These are phyloP conservation scores for Pelodiscus sinensis DNA, from an alignment of 2,113 vertebrate species.

Conservation along the genomic window DNA sequence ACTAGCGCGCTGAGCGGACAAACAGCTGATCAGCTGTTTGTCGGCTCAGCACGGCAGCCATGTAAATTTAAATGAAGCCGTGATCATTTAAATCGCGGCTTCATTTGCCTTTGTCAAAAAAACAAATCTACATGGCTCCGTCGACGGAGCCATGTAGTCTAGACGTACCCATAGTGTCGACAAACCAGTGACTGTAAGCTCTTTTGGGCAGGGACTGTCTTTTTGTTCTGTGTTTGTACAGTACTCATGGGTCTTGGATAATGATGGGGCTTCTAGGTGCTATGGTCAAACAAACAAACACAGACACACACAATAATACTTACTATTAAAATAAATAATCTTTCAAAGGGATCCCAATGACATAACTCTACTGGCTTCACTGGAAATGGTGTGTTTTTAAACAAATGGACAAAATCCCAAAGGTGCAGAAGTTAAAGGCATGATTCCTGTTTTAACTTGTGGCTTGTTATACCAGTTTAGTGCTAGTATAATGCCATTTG, in stretches of 20 bases:
- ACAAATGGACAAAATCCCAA: conserved; percentile 34
- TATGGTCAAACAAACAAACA: neutral
- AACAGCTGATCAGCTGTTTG: too few species aligned
- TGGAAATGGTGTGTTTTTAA: conserved; percentile 18
- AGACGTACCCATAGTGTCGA: too few species aligned
- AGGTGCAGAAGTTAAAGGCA: conserved; percentile 13
- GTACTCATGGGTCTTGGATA: neutral
- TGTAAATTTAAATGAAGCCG: too few species aligned
- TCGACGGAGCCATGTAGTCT: too few species aligned
- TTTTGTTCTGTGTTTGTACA: neutral
- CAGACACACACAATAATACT: neutral
- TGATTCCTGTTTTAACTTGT: neutral
- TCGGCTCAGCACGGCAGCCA: too few species aligned
- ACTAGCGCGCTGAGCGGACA: too few species aligned
- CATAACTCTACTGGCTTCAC: neutral
- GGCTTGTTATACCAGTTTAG: neutral
- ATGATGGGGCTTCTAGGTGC: neutral
- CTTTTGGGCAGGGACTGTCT: neutral
- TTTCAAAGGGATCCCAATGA: neutral
- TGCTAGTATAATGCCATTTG: neutral
- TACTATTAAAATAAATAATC: neutral
- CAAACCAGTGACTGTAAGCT: neutral
- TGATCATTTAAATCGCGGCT: too few species aligned
- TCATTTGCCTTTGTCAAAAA: too few species aligned
- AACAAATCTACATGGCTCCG: too few species aligned